Conservation (phyloP, 2,113 vertebrate species). For the Lichenostomus cassidix region DNA sequence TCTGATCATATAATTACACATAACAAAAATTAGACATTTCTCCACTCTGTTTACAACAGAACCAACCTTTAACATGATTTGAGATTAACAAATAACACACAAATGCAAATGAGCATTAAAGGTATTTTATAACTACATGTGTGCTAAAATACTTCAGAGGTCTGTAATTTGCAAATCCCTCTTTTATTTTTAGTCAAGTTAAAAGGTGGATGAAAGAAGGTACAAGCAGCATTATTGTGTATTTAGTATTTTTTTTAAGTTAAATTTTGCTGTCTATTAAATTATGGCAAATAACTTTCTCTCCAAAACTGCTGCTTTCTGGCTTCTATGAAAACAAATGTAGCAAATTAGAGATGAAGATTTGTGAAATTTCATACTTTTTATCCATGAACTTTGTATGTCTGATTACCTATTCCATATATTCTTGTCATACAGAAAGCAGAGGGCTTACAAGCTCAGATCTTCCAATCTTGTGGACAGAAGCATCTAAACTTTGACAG, state of each 20-base stretch:
- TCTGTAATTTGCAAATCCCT: constrained; percentile 52
- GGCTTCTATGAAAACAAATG: not conserved
- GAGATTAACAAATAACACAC: constrained; percentile 5
- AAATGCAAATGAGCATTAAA: constrained; percentile 19
- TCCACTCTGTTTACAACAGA: constrained; percentile 6
- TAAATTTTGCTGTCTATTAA: not conserved
- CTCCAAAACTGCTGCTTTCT: not conserved
- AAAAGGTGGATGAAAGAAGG: constrained; percentile 37
- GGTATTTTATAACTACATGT: not conserved
- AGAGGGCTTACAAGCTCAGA: not conserved
- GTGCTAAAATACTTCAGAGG: constrained; percentile 8
- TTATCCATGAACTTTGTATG: not conserved
- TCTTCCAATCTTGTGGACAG: not conserved
- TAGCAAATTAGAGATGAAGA: not conserved
- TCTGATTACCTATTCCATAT: not conserved
- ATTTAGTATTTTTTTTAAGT: not conserved
- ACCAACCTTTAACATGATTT: not conserved
- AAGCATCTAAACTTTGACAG: not conserved
- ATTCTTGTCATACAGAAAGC: not conserved
- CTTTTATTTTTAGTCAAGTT: constrained; percentile 39
- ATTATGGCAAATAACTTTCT: not conserved
- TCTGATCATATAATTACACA: constrained; percentile 48
- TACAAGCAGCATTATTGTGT: not conserved
- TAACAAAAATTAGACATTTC: constrained; percentile 38
- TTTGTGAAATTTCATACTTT: not conserved